phyloP scores from a whole-genome alignment of 2,888 invertebrate species.

The Hemaris fuciformis region DNA sequence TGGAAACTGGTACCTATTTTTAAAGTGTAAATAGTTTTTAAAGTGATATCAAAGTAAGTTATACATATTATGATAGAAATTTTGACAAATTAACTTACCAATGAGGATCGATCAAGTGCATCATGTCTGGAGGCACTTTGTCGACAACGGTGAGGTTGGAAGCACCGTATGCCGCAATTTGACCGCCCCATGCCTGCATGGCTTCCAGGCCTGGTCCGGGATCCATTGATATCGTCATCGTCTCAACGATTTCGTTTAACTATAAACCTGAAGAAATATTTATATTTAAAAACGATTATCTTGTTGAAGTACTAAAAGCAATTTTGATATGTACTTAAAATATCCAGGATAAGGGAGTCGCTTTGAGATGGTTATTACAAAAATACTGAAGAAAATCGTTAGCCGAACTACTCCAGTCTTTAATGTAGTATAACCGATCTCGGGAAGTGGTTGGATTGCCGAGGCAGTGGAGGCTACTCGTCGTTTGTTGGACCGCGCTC shows the following conservation, averaged over 20 bases:
- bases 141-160: constrained; percentile 91
- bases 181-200: constrained; percentile 74
- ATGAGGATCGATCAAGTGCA: constrained; percentile 88
- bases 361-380: constrained; percentile 72
- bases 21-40: background rate
- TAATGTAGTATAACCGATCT: constrained; percentile 68
- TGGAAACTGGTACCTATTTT: constrained; percentile 90
- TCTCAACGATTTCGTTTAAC: constrained; percentile 17
- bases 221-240: constrained; percentile 71
- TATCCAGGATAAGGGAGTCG: constrained; percentile 44
- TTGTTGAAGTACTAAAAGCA: background rate
- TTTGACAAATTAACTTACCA: constrained; percentile 79
- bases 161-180: constrained; percentile 73
- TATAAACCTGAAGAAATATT: constrained; percentile 29
- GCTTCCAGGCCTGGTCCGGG: constrained; percentile 72
- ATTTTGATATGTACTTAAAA: constrained; percentile 47
- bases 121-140: constrained; percentile 88
- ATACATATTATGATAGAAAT: constrained; percentile 1
- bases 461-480: constrained; percentile 75
- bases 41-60: background rate
- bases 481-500: constrained; percentile 26
- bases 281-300: constrained; percentile 10
- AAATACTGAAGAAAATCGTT: constrained; percentile 82
- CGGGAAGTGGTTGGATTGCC: constrained; percentile 59
- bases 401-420: constrained; percentile 81